phyloP scores from a whole-genome alignment of 2,797 vertebrate species.

The Arnoldichthys spilopterus region DNA sequence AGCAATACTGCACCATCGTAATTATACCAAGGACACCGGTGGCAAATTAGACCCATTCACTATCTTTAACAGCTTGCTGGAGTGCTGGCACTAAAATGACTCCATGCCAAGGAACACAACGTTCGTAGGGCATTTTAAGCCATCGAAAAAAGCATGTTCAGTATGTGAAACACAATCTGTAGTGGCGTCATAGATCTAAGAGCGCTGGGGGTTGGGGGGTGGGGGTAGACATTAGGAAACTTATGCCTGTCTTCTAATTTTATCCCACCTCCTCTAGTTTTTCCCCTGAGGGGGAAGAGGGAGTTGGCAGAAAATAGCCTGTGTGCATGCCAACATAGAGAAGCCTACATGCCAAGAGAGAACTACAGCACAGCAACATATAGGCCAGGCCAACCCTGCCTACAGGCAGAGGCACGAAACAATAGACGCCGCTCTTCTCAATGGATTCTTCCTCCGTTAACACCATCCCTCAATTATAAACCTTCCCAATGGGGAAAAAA shows the following conservation, averaged over 20 bases:
- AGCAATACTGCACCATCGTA: conserved; percentile 28
- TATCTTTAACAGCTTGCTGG: conserved; percentile 17
- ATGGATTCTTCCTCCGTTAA: background rate
- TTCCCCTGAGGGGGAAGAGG: conserved; percentile 52
- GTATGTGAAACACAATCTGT: conserved; percentile 13
- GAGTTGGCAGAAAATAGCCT: conserved; percentile 56
- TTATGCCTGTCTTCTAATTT: conserved; percentile 59
- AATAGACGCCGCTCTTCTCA: background rate
- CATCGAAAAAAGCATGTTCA: conserved; percentile 5
- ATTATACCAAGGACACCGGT: conserved; percentile 41
- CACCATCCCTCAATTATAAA: background rate
- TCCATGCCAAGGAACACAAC: background rate
- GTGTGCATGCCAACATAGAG: conserved; percentile 22
- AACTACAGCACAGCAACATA: conserved; percentile 21
- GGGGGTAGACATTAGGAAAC: conserved; percentile 31
- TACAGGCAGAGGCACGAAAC: conserved; percentile 5
- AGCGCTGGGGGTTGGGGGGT: conserved; percentile 1
- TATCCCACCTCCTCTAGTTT: conserved; percentile 56
- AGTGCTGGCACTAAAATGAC: background rate
- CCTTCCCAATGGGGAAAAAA: background rate
- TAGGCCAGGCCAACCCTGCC: conserved; percentile 7
- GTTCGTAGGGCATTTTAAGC: conserved; percentile 14
- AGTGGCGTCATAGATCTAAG: conserved; percentile 3
- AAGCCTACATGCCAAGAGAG: conserved; percentile 52
- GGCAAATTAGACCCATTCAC: conserved; percentile 33